Evolutionary conservation across 2,888 invertebrate species (phyloP), one percentile per base, ranked within the genome.

Genomic region (Marasmarcha lunaedactyla): DNA sequence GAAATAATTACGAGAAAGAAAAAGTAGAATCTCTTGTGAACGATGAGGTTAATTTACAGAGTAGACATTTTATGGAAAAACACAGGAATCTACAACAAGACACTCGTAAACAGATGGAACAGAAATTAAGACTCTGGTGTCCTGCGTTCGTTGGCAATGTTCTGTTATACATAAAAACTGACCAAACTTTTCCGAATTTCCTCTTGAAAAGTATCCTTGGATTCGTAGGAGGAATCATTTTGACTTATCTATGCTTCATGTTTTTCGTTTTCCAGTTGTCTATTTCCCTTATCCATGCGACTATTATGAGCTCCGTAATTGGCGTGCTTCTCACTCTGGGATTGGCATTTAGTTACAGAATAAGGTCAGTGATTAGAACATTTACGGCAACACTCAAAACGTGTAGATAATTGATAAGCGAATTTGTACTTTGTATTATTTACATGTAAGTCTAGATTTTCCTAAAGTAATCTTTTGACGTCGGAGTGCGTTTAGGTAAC

Each of bases 181-280:
- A 54, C 76, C 89, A 51, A 48, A 68, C 69, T 0, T 65, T 77
- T 38, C 68, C 74, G 0, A 89, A 90, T 63, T 88, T 86, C 46
- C 61, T 88, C 1, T 40, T 87, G 12, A 90, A 89, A 55, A 89
- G 89, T 54, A 46, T 88, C 0, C 51, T 88, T 10, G 91, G 91
- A 1, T 90, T 91, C 49, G 45, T 88, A 1, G 84, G 87, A 13
- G 91, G 91, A 0, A 81, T 89, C 35, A 46, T 88, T 9, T 60
- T 90, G 35, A 89, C 89, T 1, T 89, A 89, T 52, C 63, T 89
- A 30, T 86, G 89, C 52, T 90, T 89, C 55, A 76, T 88, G 59
- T 89, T 90, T 57, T 86, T 90, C 48, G 86, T 90, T 0, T 85
- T 88, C 46, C 89, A 90, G 61, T 55, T 90, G 36, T 86, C 88